phyloP scores from a whole-genome alignment of 2,888 invertebrate species.

The Melieria omissa region DNA sequence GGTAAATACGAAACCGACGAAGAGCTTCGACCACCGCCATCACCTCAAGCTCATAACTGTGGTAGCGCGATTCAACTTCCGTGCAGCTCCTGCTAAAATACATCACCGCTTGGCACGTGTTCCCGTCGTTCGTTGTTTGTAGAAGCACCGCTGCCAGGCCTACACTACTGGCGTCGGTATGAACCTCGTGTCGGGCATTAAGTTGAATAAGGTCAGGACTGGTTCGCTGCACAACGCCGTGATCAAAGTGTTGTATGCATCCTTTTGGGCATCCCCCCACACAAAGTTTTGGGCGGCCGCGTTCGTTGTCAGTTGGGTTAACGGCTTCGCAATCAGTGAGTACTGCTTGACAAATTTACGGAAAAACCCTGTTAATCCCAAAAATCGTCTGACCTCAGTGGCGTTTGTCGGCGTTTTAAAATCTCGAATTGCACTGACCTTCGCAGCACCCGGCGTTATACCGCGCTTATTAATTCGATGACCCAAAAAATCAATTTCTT shows the following conservation, averaged over 20 bases:
- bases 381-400: constrained; percentile 22
- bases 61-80: constrained; percentile 41
- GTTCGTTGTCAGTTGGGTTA: constrained; percentile 24
- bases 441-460: constrained; percentile 11
- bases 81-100: constrained; percentile 41
- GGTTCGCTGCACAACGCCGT: constrained; percentile 10
- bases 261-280: constrained; percentile 8
- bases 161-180: constrained; percentile 13
- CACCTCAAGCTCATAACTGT: constrained; percentile 58
- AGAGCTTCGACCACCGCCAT: constrained; percentile 55
- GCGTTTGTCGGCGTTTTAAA: constrained; percentile 12
- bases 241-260: neutral
- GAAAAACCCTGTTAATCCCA: constrained; percentile 14
- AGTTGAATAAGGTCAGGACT: constrained; percentile 11
- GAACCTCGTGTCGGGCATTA: constrained; percentile 12
- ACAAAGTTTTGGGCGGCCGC: constrained; percentile 12
- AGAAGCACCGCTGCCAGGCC: constrained; percentile 30
- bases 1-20: constrained; percentile 56
- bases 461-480: constrained; percentile 1
- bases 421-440: constrained; percentile 14
- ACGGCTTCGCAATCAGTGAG: constrained; percentile 14
- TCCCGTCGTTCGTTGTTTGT: constrained; percentile 15
- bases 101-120: constrained; percentile 31
- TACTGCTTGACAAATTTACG: constrained; percentile 23
- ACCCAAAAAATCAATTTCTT: neutral